Base-by-base conservation (phyloP, 35 echinoderm and acorn worm species). In the Diadema setosum region DNA sequence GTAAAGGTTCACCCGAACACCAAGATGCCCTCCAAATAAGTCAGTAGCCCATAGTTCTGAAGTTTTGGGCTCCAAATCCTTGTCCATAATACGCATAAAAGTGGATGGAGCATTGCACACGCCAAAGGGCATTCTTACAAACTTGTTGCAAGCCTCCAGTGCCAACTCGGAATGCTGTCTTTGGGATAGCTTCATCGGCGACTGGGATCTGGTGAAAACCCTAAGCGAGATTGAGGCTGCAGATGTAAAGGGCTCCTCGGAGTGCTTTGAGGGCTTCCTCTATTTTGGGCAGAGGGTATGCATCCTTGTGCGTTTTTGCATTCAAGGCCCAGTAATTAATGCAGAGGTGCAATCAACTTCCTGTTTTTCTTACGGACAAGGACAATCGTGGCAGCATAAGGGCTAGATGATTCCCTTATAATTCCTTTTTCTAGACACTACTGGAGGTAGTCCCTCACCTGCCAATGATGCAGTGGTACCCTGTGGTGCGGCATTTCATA, bases 191-290 rank as follows among this genome's bases (percentile, higher is more conserved):
- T 7, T 30, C 80, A 32, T 90, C 42, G 55, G 42, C 61, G 60
- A 70, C 70, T 44, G 6, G 36, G 57, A 65, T 27, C 29, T 8
- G 84, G 33, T 65, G 60, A 45, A 39, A 61, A 56, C 17, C 57
- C 37, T 32, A 33, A 27, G 6, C 17, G 8, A 9, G 48, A 17
- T 83, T n/a, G 5, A 52, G 5, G 5, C 7, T 45, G 42, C 29
- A 80, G 16, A 80, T 37, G 42, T 46, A 82, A 60, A 30, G 43
- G 43, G 63, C 39, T 25, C 35, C 69, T 16, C 55, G 61, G 2
- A 87, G 31, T 20, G 41, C 84, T n/a, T 93, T 85, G n/a, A 93
- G 30, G 0, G 84, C 91, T 45, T 93, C 84, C 58, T 93, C 73
- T 60, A 93, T 93, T 55, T 61, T 81, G 0, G 91, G 84, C 15